phyloP scores from a whole-genome alignment of 2,888 invertebrate species.

The Morpho deidamia region DNA sequence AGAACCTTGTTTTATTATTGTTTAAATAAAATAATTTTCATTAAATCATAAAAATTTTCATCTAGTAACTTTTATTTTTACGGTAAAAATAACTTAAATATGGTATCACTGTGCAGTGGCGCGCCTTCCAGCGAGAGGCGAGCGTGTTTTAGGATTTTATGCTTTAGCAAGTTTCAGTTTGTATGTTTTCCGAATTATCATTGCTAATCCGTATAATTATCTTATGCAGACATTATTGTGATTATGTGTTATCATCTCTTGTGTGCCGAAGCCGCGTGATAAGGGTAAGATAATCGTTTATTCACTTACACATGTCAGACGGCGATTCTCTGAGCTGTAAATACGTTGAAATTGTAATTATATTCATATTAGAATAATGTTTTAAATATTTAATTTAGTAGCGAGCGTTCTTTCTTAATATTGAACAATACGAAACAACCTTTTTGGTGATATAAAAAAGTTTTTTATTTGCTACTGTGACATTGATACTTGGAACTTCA shows the following conservation, averaged over 20 bases:
- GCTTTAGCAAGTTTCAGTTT: slow-evolving; percentile 62
- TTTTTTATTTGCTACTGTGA: slow-evolving; percentile 23
- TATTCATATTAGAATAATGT: slow-evolving; percentile 28
- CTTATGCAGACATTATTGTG: slow-evolving; percentile 53
- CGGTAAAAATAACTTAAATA: slow-evolving; percentile 24
- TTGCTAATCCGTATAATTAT: slow-evolving; percentile 40
- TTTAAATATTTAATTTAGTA: slow-evolving; percentile 10
- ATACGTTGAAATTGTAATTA: slow-evolving; percentile 29
- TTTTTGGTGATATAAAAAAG: not conserved
- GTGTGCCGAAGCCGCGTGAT: slow-evolving; percentile 61
- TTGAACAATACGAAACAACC: too few species aligned
- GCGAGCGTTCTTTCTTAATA: too few species aligned
- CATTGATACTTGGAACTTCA: slow-evolving; percentile 14
- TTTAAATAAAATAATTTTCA: too few species aligned
- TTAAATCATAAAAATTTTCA: not conserved
- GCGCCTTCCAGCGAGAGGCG: slow-evolving; percentile 45
- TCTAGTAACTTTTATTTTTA: slow-evolving; percentile 19
- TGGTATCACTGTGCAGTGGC: slow-evolving; percentile 59
- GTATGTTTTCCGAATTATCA: slow-evolving; percentile 55
- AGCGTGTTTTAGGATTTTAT: slow-evolving; percentile 37
- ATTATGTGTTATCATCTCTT: slow-evolving; percentile 68
- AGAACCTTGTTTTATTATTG: too few species aligned
- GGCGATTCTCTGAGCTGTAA: slow-evolving; percentile 33
- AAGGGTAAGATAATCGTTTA: slow-evolving; percentile 64
- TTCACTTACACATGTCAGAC: slow-evolving; percentile 38